A percentile compares a stretch with the other conserved stretches of the same genome.
phyloP scores from a whole-genome alignment of 2,888 invertebrate species.

The Euphydryas editha region DNA sequence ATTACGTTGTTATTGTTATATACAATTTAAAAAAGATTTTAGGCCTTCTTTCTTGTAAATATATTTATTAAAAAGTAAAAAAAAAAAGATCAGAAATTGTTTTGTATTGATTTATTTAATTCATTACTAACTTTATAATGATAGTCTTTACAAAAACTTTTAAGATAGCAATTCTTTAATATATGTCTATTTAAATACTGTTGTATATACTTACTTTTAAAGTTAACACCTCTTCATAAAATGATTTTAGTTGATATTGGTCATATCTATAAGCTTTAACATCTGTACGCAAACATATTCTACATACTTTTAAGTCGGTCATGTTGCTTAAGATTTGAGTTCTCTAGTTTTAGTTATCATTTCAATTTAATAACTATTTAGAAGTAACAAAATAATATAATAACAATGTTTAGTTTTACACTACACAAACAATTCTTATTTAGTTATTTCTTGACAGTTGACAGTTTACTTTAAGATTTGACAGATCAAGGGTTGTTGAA shows the following conservation, averaged over 20 bases:
- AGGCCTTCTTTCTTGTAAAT: too few species aligned
- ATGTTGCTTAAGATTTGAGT: conserved; percentile 19
- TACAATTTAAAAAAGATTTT: too few species aligned
- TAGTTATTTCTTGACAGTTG: not conserved
- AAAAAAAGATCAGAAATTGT: too few species aligned
- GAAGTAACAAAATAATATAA: not conserved
- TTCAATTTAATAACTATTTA: not conserved
- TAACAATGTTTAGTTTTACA: not conserved
- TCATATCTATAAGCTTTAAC: conserved; percentile 59
- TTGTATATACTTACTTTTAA: conserved; percentile 54
- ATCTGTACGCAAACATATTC: conserved; percentile 63
- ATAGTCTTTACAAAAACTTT: not conserved
- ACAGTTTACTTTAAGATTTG: not conserved
- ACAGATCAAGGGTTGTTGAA: not conserved
- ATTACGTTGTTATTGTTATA: too few species aligned
- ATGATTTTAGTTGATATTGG: conserved; percentile 58
- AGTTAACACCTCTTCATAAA: conserved; percentile 67
- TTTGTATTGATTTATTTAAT: too few species aligned
- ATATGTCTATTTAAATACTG: too few species aligned
- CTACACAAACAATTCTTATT: not conserved
- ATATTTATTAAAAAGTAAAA: too few species aligned
- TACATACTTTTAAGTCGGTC: conserved; percentile 59
- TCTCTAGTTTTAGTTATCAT: not conserved
- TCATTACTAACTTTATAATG: too few species aligned
- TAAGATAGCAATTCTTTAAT: too few species aligned